Conservation (phyloP, 1,140 invertebrate genomes). For the Whitmania pigra region DNA sequence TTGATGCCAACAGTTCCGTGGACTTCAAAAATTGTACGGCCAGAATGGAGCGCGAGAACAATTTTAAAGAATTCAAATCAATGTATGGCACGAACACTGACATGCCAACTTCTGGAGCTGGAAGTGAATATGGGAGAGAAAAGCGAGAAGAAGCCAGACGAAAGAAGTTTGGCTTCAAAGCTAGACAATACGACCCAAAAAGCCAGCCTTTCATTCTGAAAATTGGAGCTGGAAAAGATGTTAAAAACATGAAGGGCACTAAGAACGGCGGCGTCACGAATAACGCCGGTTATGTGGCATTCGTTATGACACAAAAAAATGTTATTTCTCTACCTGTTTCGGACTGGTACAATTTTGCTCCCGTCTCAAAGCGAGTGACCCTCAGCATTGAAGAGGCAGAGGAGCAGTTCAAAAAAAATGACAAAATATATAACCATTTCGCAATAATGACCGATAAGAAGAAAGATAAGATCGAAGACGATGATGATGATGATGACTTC, state of each 20-base stretch:
- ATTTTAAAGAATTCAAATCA: conserved; percentile 69
- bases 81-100: conserved; percentile 57
- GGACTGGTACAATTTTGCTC: conserved; percentile 83
- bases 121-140: conserved; percentile 60
- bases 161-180: conserved; percentile 79
- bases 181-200: conserved; percentile 74
- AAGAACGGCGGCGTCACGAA: conserved; percentile 83
- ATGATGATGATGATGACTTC: conserved; percentile 61
- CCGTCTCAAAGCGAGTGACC: conserved; percentile 76
- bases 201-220: conserved; percentile 91
- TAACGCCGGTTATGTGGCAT: conserved; percentile 90
- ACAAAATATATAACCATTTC: neutral
- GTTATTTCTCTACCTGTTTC: conserved; percentile 88
- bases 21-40: conserved; percentile 41
- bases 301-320: conserved; percentile 82
- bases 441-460: conserved; percentile 67
- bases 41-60: conserved; percentile 87
- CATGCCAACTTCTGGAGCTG: conserved; percentile 64
- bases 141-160: conserved; percentile 79
- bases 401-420: conserved; percentile 70
- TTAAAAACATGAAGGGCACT: conserved; percentile 79
- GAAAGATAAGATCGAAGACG: conserved; percentile 61
- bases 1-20: too few relatives aligned
- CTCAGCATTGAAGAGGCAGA: conserved; percentile 91
- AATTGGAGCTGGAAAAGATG: conserved; percentile 66